phyloP scores from a whole-genome alignment of 2,113 vertebrate species.

The Piprites chloris region DNA sequence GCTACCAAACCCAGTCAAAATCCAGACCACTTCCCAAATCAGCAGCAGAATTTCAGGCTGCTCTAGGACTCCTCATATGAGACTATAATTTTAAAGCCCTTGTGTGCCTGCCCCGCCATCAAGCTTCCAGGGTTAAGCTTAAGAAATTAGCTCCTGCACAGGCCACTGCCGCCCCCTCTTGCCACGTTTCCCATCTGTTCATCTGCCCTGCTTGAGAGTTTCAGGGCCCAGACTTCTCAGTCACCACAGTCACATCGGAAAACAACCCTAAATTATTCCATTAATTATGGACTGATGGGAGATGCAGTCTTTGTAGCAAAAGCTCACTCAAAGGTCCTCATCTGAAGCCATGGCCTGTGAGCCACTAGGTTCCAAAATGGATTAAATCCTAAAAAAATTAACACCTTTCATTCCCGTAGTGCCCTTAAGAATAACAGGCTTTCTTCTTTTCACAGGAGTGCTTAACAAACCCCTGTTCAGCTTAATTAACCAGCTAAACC shows the following conservation, averaged over 20 bases:
- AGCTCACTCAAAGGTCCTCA: background rate
- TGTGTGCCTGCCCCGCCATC: rapidly evolving
- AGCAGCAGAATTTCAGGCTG: background rate
- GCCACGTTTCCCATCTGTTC: background rate
- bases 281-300: background rate
- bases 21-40: background rate
- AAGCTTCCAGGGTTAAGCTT: background rate
- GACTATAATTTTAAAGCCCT: background rate
- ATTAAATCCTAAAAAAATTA: background rate
- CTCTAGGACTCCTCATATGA: rapidly evolving
- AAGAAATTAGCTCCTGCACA: background rate
- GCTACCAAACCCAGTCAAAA: background rate
- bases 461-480: background rate
- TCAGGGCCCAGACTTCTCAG: background rate
- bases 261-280: background rate
- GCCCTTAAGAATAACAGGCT: background rate
- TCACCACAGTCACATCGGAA: background rate
- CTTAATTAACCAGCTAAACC: background rate
- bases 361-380: background rate
- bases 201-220: too few species aligned
- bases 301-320: background rate
- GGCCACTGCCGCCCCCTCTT: background rate
- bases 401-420: rapidly evolving
- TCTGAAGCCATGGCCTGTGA: background rate
- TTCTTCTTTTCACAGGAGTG: background rate